These are phyloP conservation scores for Caiman crocodilus DNA, from an alignment of 2,797 vertebrate species.

Conservation along the genomic window DNA sequence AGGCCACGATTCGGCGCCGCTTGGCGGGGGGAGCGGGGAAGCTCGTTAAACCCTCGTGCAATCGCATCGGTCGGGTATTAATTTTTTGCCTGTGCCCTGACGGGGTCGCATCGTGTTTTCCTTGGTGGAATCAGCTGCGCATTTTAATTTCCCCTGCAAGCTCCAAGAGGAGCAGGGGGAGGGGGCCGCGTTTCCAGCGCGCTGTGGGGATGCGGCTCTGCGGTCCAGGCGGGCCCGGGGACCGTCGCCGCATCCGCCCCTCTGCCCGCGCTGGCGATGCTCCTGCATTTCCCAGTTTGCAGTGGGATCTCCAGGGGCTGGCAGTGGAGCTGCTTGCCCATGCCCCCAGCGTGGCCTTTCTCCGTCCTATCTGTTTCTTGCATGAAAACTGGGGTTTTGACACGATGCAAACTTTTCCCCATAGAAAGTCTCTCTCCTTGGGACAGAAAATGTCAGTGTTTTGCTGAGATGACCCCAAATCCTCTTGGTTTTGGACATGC, in stretches of 20 bases:
- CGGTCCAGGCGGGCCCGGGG: too few relatives aligned
- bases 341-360: background rate
- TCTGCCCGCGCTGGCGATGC: too few relatives aligned
- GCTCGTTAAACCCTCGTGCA: constrained; percentile 3
- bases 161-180: fast-evolving
- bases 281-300: too few relatives aligned
- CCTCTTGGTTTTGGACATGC: too few relatives aligned
- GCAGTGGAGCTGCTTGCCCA: too few relatives aligned
- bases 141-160: background rate
- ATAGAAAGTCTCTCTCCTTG: background rate
- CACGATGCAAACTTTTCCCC: background rate
- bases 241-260: too few relatives aligned
- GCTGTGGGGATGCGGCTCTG: too few relatives aligned
- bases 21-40: constrained; percentile 22
- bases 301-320: too few relatives aligned
- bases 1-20: constrained; percentile 57
- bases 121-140: background rate
- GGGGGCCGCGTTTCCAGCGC: too few relatives aligned
- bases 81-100: background rate
- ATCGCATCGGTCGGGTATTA: constrained; percentile 36
- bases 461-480: background rate
- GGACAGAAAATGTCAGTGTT: background rate
- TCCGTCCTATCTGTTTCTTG: background rate
- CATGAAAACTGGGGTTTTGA: background rate
- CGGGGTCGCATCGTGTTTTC: background rate